These are phyloP conservation scores for Salvelinus alpinus DNA, from an alignment of 2,113 vertebrate genomes.

Conservation along the genomic window DNA sequence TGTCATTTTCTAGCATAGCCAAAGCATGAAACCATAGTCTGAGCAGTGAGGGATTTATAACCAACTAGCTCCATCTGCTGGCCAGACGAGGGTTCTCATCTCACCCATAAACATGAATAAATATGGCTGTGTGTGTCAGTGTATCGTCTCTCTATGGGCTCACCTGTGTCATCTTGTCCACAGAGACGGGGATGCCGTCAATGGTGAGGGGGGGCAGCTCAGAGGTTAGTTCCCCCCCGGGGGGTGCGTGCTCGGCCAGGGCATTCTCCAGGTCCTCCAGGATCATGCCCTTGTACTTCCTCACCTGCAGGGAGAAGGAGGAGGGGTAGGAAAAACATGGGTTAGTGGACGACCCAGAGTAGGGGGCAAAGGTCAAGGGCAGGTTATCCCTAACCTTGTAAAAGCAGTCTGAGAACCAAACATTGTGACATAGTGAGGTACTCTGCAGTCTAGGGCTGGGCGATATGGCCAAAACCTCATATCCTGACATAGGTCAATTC, in stretches of 20 bases:
- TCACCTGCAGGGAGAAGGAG: constrained; percentile 75
- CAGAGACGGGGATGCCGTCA: constrained; percentile 95
- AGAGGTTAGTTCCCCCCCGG: constrained; percentile 89
- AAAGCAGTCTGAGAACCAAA: too few relatives aligned
- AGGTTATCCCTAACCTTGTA: too few relatives aligned
- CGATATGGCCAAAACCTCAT: too few relatives aligned
- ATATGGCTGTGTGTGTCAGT: too few relatives aligned
- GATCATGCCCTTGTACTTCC: constrained; percentile 97
- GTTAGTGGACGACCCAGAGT: background rate
- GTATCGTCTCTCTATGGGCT: constrained; percentile 24
- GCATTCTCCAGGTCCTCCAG: constrained; percentile 96
- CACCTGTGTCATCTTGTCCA: constrained; percentile 99
- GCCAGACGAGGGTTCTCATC: background rate
- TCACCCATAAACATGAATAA: too few relatives aligned
- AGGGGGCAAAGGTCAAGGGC: too few relatives aligned
- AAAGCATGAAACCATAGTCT: background rate
- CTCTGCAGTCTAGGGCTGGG: too few relatives aligned
- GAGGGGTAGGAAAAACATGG: background rate
- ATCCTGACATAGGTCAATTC: too few relatives aligned
- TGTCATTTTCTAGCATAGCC: background rate
- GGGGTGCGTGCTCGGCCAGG: constrained; percentile 91
- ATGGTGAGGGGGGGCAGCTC: constrained; percentile 96
- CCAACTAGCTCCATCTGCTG: constrained; percentile 61
- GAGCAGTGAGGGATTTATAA: constrained; percentile 14
- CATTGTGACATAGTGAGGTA: too few relatives aligned